phyloP scores from a whole-genome alignment of 53 echinoderm and acorn worm genomes.

The Echinarachnius parma region DNA sequence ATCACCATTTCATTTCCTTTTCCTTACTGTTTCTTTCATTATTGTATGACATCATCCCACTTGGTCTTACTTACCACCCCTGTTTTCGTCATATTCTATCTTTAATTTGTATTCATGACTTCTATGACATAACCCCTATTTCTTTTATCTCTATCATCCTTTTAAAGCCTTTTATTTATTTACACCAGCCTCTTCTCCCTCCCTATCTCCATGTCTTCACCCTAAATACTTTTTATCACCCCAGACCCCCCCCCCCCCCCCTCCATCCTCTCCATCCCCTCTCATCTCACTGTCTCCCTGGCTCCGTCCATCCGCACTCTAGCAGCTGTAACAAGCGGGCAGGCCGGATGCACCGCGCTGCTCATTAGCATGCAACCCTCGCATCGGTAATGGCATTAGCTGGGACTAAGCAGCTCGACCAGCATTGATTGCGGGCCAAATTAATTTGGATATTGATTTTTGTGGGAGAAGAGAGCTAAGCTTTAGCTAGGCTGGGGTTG shows the following conservation, averaged over 20 bases:
- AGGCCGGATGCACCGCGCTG: slow-evolving; percentile 19
- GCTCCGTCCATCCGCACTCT: slow-evolving; percentile 9
- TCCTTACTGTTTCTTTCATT: too few species aligned
- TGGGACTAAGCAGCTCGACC: slow-evolving; percentile 47
- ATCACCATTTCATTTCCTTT: too few species aligned
- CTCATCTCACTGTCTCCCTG: slow-evolving; percentile 6
- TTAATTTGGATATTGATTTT: slow-evolving; percentile 53
- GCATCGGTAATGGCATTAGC: slow-evolving; percentile 48
- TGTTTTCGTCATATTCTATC: too few species aligned
- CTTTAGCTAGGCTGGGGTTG: too few species aligned
- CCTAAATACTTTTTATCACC: neutral
- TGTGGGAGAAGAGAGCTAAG: too few species aligned
- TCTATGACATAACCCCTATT: too few species aligned
- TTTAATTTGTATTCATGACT: too few species aligned
- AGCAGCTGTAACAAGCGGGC: slow-evolving; percentile 41
- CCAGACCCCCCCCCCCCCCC: neutral
- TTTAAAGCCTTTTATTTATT: too few species aligned
- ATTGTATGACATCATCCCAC: too few species aligned
- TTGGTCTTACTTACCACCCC: too few species aligned
- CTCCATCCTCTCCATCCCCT: neutral
- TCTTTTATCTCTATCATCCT: too few species aligned
- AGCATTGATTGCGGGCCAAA: slow-evolving; percentile 52
- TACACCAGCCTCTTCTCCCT: neutral
- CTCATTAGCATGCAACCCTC: slow-evolving; percentile 48
- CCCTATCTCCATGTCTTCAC: neutral